These are phyloP conservation scores for Macropus fuliginosus DNA, from an alignment of 2,797 vertebrate species.

Conservation along the genomic window DNA sequence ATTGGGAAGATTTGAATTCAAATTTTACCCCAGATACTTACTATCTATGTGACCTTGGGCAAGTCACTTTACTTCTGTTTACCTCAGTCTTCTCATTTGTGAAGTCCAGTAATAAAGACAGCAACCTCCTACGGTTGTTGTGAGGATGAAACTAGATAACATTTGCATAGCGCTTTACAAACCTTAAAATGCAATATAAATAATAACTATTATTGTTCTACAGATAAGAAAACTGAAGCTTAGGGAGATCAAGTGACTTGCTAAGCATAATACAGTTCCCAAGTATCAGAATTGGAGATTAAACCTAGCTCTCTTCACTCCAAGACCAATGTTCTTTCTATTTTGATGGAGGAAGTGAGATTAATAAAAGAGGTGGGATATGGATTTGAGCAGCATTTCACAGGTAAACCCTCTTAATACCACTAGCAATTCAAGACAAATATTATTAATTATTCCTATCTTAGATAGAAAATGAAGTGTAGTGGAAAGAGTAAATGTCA, in stretches of 20 bases:
- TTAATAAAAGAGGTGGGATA: background rate
- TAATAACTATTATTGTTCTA: background rate
- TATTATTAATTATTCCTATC: too few relatives aligned
- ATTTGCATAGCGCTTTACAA: background rate
- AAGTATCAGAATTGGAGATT: background rate
- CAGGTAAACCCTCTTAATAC: background rate
- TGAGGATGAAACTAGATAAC: background rate
- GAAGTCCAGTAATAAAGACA: background rate
- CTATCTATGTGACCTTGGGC: background rate
- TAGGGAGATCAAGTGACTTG: background rate
- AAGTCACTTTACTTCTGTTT: background rate
- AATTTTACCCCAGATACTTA: background rate
- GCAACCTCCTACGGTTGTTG: background rate
- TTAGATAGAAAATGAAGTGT: background rate
- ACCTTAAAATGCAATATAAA: background rate
- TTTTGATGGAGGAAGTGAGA: background rate
- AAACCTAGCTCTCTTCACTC: background rate
- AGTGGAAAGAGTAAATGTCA: background rate
- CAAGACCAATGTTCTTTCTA: background rate
- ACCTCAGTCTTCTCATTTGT: background rate
- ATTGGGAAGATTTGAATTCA: background rate
- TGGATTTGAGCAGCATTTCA: background rate
- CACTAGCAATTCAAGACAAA: background rate
- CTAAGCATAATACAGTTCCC: background rate
- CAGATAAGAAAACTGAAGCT: background rate